A percentile compares a stretch with the other conserved stretches of the same genome.
phyloP scores from a whole-genome alignment of 1,140 invertebrate species.

The Drosophila erecta region DNA sequence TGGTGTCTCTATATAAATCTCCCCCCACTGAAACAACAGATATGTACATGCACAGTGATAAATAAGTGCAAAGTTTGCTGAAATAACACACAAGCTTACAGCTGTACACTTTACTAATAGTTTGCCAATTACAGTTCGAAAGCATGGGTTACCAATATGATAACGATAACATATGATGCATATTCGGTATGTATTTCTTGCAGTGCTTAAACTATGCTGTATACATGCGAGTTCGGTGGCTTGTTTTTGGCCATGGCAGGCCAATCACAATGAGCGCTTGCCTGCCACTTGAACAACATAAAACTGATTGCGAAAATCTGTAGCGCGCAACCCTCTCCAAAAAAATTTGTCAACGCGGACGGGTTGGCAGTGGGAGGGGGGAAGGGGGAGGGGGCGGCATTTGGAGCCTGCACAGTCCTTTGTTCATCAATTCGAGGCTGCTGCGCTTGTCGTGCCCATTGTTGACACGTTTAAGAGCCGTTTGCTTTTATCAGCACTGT shows the following conservation, averaged over 20 bases:
- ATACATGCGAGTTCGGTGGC: slow-evolving; percentile 1
- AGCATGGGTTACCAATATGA: too few relatives aligned
- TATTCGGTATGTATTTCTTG: neutral
- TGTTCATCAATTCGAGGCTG: slow-evolving; percentile 67
- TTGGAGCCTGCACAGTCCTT: slow-evolving; percentile 46
- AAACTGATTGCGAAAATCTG: slow-evolving; percentile 81
- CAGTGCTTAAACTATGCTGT: slow-evolving; percentile 13
- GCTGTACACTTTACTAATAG: too few relatives aligned
- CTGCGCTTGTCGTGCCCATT: slow-evolving; percentile 76
- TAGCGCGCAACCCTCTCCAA: slow-evolving; percentile 56
- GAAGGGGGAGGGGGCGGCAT: neutral
- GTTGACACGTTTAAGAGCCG: slow-evolving; percentile 82
- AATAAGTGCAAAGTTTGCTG: neutral
- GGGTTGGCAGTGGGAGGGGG: neutral
- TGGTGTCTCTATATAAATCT: slow-evolving; percentile 41
- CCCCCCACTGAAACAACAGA: slow-evolving; percentile 13
- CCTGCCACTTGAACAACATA: slow-evolving; percentile 76
- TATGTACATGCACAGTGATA: slow-evolving; percentile 7
- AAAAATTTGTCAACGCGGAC: slow-evolving; percentile 24
- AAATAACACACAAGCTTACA: too few relatives aligned
- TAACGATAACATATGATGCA: too few relatives aligned
- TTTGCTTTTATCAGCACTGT: slow-evolving; percentile 77
- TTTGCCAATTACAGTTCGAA: too few relatives aligned
- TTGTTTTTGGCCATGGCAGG: slow-evolving; percentile 29
- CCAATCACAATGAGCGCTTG: slow-evolving; percentile 69